Conservation (phyloP, 2,888 invertebrate species). For the Sicus ferrugineus region DNA sequence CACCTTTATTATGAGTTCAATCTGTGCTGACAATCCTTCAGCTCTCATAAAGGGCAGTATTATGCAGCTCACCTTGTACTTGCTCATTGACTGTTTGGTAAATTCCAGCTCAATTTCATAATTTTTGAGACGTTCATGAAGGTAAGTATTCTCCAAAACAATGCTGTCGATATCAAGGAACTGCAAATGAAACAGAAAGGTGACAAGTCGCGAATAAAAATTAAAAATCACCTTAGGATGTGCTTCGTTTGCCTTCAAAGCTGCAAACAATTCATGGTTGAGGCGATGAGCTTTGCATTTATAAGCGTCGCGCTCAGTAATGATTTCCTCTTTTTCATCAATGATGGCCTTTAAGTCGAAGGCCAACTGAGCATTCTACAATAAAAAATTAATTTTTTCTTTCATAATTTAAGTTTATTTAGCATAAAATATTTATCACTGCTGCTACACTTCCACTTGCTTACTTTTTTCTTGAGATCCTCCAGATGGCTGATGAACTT, state of each 20-base stretch:
- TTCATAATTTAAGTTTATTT: too few relatives aligned
- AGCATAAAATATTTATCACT: too few relatives aligned
- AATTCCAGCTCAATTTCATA: slow-evolving; percentile 81
- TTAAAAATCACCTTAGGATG: slow-evolving; percentile 53
- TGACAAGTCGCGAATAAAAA: not conserved
- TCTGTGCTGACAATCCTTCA: too few relatives aligned
- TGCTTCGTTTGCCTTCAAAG: slow-evolving; percentile 66
- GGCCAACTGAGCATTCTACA: slow-evolving; percentile 76
- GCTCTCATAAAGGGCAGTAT: too few relatives aligned
- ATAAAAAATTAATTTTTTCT: slow-evolving; percentile 14
- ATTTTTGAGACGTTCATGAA: slow-evolving; percentile 82
- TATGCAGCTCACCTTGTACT: slow-evolving; percentile 73
- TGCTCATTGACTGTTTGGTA: slow-evolving; percentile 74
- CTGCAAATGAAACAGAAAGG: slow-evolving; percentile 39
- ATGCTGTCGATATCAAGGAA: slow-evolving; percentile 82
- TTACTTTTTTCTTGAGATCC: slow-evolving; percentile 57
- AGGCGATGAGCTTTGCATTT: slow-evolving; percentile 83
- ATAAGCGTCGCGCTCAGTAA: slow-evolving; percentile 82
- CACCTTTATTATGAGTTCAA: too few relatives aligned
- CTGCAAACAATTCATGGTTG: slow-evolving; percentile 80
- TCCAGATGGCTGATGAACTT: slow-evolving; percentile 62
- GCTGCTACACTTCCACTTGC: not conserved
- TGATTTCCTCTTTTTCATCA: slow-evolving; percentile 86
- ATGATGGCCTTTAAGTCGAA: slow-evolving; percentile 79
- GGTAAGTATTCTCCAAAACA: slow-evolving; percentile 82